phyloP scores from a whole-genome alignment of 2,888 invertebrate species.

The Catocala fraxini region DNA sequence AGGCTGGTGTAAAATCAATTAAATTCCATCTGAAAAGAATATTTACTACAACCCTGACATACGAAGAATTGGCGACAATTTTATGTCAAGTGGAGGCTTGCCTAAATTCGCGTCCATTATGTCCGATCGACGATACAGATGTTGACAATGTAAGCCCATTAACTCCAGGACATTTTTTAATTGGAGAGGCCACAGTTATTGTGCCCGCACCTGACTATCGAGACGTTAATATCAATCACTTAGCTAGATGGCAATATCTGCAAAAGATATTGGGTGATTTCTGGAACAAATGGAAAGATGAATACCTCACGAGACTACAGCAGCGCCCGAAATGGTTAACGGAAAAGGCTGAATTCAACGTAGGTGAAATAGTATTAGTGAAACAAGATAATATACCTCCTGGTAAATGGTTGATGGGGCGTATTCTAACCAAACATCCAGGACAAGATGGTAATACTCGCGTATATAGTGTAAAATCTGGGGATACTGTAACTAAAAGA shows the following conservation, averaged over 20 bases:
- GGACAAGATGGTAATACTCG: slow-evolving; percentile 37
- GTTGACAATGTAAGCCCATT: slow-evolving; percentile 26
- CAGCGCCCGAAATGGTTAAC: slow-evolving; percentile 42
- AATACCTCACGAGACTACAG: slow-evolving; percentile 41
- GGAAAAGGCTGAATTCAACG: slow-evolving; percentile 25
- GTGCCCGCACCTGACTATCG: slow-evolving; percentile 30
- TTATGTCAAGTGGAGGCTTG: slow-evolving; percentile 3
- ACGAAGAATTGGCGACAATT: slow-evolving; percentile 7
- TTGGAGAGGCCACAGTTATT: slow-evolving; percentile 35
- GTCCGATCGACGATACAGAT: slow-evolving; percentile 7
- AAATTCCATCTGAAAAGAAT: slow-evolving; percentile 7
- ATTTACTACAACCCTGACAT: neutral
- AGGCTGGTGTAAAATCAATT: neutral
- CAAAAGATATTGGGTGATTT: slow-evolving; percentile 16
- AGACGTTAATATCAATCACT: slow-evolving; percentile 18
- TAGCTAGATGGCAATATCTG: slow-evolving; percentile 42
- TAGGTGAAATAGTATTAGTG: slow-evolving; percentile 46
- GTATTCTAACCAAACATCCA: slow-evolving; percentile 42
- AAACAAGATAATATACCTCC: slow-evolving; percentile 45
- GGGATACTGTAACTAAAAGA: slow-evolving; percentile 26
- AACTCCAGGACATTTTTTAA: slow-evolving; percentile 9
- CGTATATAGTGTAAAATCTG: slow-evolving; percentile 42
- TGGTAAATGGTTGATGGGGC: slow-evolving; percentile 39
- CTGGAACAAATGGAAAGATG: slow-evolving; percentile 42
- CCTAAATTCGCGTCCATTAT: neutral